Percentiles rank a stretch among this genome's conserved stretches.
phyloP scores from a whole-genome alignment of 1,140 invertebrate genomes.

The Drosophila auraria region DNA sequence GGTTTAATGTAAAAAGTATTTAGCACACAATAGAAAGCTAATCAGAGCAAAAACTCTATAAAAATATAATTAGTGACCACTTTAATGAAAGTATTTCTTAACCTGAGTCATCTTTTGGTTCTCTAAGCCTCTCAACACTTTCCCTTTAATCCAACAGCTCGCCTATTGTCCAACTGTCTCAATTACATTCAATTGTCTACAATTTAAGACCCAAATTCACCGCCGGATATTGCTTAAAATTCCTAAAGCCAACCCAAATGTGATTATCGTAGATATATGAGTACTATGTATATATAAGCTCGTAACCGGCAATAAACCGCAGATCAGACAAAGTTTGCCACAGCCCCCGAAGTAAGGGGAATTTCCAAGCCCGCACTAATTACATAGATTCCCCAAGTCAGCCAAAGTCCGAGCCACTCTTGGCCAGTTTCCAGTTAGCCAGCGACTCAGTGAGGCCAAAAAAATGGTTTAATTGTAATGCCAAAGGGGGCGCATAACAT shows the following conservation, averaged over 20 bases:
- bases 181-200: constrained; percentile 49
- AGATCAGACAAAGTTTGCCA: constrained; percentile 27
- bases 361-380: constrained; percentile 32
- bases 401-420: constrained; percentile 32
- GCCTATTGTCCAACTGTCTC: constrained; percentile 21
- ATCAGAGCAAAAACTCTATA: background rate
- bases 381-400: constrained; percentile 36
- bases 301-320: constrained; percentile 32
- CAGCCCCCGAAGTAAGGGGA: constrained; percentile 37
- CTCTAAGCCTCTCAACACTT: background rate
- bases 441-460: constrained; percentile 38
- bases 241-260: constrained; percentile 53
- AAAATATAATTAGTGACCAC: too few relatives aligned
- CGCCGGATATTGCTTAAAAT: constrained; percentile 67
- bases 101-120: background rate
- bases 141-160: constrained; percentile 8
- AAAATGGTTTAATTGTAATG: constrained; percentile 45
- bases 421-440: constrained; percentile 50
- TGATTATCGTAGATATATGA: constrained; percentile 21
- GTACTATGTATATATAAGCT: constrained; percentile 15
- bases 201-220: constrained; percentile 29
- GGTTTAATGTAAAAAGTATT: background rate
- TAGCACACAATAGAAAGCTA: background rate
- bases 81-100: background rate
- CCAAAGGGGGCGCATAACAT: constrained; percentile 11